Evolutionary conservation across 1,140 invertebrate species (phyloP), one percentile per base, ranked within the genome.

Genomic region (Psix sp.): DNA sequence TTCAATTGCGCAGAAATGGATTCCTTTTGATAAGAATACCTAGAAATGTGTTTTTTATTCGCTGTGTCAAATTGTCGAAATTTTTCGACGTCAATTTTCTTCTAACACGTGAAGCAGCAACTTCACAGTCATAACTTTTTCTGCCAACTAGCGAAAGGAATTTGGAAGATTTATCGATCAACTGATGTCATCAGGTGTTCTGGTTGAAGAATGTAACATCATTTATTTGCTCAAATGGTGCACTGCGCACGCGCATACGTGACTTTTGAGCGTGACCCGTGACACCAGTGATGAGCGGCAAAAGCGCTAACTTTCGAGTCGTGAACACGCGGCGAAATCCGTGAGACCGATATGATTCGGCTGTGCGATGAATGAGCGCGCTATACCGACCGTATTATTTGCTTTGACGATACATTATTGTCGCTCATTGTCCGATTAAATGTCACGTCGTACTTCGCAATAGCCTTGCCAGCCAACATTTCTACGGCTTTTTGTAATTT

Each of bases 291-390:
- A 76, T 76, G 67, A 76, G 67, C 59, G 56, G 67, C 62, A 72
- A 72, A 65, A 76, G 48, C 56, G 51, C 43, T 38, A 68, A 63
- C 70, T 75, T 75, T 72, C 74, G 74, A 71, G 59, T 72, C 74
- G 70, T 77, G 54, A 75, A 65, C 43, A 38, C 57, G 52, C 52
- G 26, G 56, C 54, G 52, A 65, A 68, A 56, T 56, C 57, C 49
- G 39, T 65, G 46, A 65, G 56, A 49, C 49, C 51, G 52, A 56
- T 51, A 66, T 54, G 74, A 68, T 68, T 59, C 52, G 54, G 45
- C 39, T 14, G 42, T 31, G 56, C 57, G 60, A 76, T 76, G 56
- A 71, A 71, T 57, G 63, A 74, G 51, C 51, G 45, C 57, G 31
- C 24, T 35, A 46, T 26, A 16, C 39, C 43, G 35, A 74, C 57